Conservation (phyloP, 2,888 invertebrate genomes). For the Polymixis lichenea region DNA sequence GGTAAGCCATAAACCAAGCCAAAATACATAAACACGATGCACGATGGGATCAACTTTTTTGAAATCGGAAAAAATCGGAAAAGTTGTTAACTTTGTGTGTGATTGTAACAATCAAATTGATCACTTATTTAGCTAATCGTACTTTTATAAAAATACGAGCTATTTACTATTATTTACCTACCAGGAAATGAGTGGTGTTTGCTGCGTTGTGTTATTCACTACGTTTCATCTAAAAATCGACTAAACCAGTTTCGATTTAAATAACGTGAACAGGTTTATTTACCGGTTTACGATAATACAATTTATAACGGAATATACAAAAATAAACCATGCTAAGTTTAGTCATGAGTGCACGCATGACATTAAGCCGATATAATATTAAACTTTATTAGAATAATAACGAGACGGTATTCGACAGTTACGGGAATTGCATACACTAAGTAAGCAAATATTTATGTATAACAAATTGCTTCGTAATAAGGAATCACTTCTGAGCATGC, state of each 20-base stretch:
- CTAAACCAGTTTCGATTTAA: conserved; percentile 53
- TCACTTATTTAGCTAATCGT: too few species aligned
- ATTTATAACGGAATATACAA: conserved; percentile 46
- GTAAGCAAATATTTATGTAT: background rate
- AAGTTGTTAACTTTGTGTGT: background rate
- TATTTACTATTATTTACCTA: background rate
- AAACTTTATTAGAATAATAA: conserved; percentile 15
- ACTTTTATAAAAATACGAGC: background rate
- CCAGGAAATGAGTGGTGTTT: background rate
- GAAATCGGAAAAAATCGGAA: background rate
- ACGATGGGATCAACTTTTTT: background rate
- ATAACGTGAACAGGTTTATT: conserved; percentile 49
- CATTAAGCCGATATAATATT: conserved; percentile 22
- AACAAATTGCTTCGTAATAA: too few species aligned
- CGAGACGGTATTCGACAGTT: conserved; percentile 4
- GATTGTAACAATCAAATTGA: background rate
- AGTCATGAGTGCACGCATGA: conserved; percentile 13
- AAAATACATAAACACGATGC: background rate
- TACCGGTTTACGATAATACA: conserved; percentile 46
- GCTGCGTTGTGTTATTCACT: conserved; percentile 31
- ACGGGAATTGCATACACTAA: conserved; percentile 1
- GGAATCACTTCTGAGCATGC: background rate
- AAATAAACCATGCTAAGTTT: conserved; percentile 29
- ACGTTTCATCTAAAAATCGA: conserved; percentile 28
- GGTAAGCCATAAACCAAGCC: background rate